Evolutionary conservation across 1,140 invertebrate genomes (phyloP), one percentile per base, ranked within the genome.

Genomic region (Teleopsis dalmanni): DNA sequence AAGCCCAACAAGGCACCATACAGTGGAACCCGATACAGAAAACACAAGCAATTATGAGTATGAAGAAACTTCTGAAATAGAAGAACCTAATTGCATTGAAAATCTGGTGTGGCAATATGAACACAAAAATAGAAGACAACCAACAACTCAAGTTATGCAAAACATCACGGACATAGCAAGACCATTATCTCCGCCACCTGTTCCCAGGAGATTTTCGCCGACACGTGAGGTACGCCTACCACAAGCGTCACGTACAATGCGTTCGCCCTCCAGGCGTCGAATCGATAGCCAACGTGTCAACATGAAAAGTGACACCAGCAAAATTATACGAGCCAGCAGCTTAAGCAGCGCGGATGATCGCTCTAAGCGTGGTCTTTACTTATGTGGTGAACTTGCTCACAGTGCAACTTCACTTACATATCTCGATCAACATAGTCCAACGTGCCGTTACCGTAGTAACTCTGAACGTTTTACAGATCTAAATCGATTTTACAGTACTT

Each of bases 391-490:
- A 11, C 36, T 70, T 19, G 61, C 67, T 2, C 66, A 69, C 37
- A 70, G 67, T 9, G 63, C 66, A 38, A 68, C 59, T 9, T 70
- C 64, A 1, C 29, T 70, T 33, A 60, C 58, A 13, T 38, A 59
- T 33, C 44, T 58, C 43, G 66, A 70, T 34, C 54, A 61, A 7
- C 66, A 69, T 44, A 62, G 59, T 34, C 61, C 62, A 13, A 65
- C 56, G 35, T 76, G 47, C 57, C 67, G 31, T 48, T 84, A 89
- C 62, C 81, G 80, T 1, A 80, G 80, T 55, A 78, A 77, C 35
- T 90, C 86, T 1, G 82, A 85, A 48, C 79, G 85, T 41, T 95
- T 95, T 70, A 81, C 83, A 49, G 88, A 91, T 50, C 73, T 96
- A 6, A 84, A 88, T 62, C 82, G 86, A 36, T 88, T 94, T 65